These are phyloP conservation scores for Sinocyclocheilus anophthalmus DNA, from an alignment of 2,113 vertebrate species.

Conservation along the genomic window DNA sequence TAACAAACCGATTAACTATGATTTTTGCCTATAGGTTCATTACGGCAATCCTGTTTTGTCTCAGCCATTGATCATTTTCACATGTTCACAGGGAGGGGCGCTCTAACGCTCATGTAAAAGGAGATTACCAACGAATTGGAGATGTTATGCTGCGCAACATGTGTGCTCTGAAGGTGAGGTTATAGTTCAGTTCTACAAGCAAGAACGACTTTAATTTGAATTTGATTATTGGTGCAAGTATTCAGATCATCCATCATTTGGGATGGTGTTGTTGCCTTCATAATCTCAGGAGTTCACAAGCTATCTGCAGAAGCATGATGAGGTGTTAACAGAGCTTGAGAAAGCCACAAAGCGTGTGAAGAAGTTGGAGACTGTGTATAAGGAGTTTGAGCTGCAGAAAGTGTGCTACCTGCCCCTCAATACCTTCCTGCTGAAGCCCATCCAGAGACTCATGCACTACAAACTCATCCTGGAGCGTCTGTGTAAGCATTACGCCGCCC, in stretches of 20 bases:
- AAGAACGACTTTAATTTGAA: background rate
- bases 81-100: constrained; percentile 85
- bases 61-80: background rate
- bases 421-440: constrained; percentile 92
- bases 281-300: constrained; percentile 80
- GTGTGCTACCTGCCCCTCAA: constrained; percentile 96
- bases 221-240: background rate
- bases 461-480: constrained; percentile 88
- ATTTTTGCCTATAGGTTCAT: too few species aligned
- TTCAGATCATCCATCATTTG: background rate
- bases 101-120: constrained; percentile 76
- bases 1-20: too few species aligned
- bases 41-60: background rate
- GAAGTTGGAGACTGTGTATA: constrained; percentile 88
- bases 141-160: constrained; percentile 93
- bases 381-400: constrained; percentile 94
- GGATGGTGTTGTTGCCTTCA: background rate
- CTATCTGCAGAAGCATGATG: constrained; percentile 85
- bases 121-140: constrained; percentile 85
- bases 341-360: constrained; percentile 82
- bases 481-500: constrained; percentile 78
- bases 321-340: constrained; percentile 88
- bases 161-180: constrained; percentile 83
- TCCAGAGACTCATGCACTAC: constrained; percentile 94
- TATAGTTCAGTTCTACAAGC: background rate